phyloP scores from a whole-genome alignment of 2,797 vertebrate species.

The Pygocentrus nattereri region DNA sequence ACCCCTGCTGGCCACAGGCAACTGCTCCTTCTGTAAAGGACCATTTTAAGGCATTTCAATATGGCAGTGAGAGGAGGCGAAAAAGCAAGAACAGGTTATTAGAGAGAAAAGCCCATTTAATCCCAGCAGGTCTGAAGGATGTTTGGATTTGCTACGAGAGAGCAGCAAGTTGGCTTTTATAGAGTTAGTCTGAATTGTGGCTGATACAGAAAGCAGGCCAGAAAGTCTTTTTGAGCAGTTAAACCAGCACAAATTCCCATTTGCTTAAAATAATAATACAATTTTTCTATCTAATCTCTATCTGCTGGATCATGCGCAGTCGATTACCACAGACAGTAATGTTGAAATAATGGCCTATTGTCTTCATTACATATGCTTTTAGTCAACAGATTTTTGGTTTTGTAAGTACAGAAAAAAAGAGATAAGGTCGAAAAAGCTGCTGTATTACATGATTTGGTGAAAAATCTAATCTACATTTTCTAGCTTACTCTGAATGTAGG shows the following conservation, averaged over 20 bases:
- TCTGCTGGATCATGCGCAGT: neutral
- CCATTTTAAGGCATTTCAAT: conserved; percentile 44
- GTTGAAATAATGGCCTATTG: neutral
- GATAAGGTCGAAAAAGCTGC: too few relatives aligned
- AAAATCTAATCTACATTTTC: too few relatives aligned
- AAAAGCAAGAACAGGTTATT: conserved; percentile 40
- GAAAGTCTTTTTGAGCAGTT: neutral
- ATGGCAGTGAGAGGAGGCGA: conserved; percentile 26
- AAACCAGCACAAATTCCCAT: neutral
- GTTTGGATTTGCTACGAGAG: conserved; percentile 24
- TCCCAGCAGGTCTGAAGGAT: conserved; percentile 1
- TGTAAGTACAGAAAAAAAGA: too few relatives aligned
- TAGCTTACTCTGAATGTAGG: too few relatives aligned
- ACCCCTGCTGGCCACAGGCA: conserved; percentile 15
- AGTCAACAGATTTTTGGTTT: too few relatives aligned
- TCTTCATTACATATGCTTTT: neutral
- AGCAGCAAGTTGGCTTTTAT: neutral
- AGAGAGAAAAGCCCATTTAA: conserved; percentile 26
- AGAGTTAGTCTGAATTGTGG: neutral
- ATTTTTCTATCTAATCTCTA: neutral
- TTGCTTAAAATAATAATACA: neutral
- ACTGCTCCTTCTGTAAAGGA: conserved; percentile 11
- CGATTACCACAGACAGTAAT: neutral
- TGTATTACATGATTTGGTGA: too few relatives aligned
- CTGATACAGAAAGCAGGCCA: neutral